These are phyloP conservation scores for Carcina quercana DNA, from an alignment of 2,888 invertebrate genomes.

Conservation along the genomic window DNA sequence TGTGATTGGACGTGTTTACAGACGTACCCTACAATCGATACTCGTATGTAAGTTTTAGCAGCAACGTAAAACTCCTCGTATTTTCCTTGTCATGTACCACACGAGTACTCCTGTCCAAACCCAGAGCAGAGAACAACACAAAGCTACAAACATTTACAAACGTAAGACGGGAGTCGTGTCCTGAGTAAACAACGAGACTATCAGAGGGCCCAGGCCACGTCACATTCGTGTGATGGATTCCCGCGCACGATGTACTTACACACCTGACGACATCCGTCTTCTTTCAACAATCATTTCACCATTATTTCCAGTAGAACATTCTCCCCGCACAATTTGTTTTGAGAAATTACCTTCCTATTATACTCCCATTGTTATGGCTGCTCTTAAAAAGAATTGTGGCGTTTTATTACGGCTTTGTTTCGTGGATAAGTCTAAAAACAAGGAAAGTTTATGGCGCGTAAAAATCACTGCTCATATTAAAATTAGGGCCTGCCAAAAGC, in stretches of 20 bases:
- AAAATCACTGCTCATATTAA: too few relatives aligned
- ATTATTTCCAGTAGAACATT: neutral
- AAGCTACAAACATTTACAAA: conserved; percentile 19
- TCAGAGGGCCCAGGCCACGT: conserved; percentile 10
- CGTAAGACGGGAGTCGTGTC: conserved; percentile 16
- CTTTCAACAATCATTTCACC: neutral
- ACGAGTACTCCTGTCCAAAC: neutral
- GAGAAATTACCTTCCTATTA: conserved; percentile 3
- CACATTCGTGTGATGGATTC: conserved; percentile 20
- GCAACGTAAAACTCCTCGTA: too few relatives aligned
- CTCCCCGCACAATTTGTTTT: conserved; percentile 4
- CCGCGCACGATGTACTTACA: too few relatives aligned
- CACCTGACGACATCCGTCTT: conserved; percentile 5
- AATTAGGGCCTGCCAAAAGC: too few relatives aligned
- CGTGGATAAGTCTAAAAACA: too few relatives aligned
- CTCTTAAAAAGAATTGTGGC: too few relatives aligned
- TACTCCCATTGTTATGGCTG: too few relatives aligned
- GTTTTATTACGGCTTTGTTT: too few relatives aligned
- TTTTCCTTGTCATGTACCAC: neutral
- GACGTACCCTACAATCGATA: too few relatives aligned
- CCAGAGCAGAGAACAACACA: neutral
- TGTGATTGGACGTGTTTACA: too few relatives aligned
- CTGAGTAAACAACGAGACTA: conserved; percentile 15
- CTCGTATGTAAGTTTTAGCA: too few relatives aligned
- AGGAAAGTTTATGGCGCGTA: too few relatives aligned